phyloP scores from a whole-genome alignment of 1,140 invertebrate species.

The Patella vulgata region DNA sequence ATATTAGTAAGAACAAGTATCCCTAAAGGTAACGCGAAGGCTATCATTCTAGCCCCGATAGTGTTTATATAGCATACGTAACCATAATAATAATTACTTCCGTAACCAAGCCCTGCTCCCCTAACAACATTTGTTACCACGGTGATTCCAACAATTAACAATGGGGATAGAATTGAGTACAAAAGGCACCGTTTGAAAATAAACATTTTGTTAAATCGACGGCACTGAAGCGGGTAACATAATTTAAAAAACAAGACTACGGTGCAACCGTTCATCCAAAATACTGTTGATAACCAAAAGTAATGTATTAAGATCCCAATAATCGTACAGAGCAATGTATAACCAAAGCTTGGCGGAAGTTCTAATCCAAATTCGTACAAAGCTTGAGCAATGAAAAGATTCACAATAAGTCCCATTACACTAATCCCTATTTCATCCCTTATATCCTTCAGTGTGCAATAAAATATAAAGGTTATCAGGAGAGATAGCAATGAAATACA shows the following conservation, averaged over 20 bases:
- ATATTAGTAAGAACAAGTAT: not conserved
- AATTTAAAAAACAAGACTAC: conserved; percentile 8
- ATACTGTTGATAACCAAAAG: conserved; percentile 9
- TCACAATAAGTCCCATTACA: not conserved
- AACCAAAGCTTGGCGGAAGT: conserved; percentile 3
- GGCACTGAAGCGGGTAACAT: not conserved
- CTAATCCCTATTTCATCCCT: not conserved
- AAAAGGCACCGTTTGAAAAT: not conserved
- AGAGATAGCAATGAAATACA: conserved; percentile 4
- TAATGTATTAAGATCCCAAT: conserved; percentile 7
- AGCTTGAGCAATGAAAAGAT: conserved; percentile 10
- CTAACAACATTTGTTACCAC: not conserved
- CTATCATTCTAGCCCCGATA: not conserved
- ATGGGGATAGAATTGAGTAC: not conserved
- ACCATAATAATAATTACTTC: too few species aligned
- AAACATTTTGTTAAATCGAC: not conserved
- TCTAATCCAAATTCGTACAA: conserved; percentile 10
- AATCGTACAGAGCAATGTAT: not conserved
- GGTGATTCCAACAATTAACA: conserved; percentile 1
- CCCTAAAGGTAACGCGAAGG: conserved; percentile 12
- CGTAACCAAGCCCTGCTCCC: conserved; percentile 3
- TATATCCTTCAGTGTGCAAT: not conserved
- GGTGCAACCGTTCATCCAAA: conserved; percentile 10
- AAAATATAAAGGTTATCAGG: conserved; percentile 1
- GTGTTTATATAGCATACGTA: conserved; percentile 9